Evolutionary conservation across 1,140 invertebrate species (phyloP), one percentile per base, ranked within the genome.

Genomic region (Drosophila punjabiensis): DNA sequence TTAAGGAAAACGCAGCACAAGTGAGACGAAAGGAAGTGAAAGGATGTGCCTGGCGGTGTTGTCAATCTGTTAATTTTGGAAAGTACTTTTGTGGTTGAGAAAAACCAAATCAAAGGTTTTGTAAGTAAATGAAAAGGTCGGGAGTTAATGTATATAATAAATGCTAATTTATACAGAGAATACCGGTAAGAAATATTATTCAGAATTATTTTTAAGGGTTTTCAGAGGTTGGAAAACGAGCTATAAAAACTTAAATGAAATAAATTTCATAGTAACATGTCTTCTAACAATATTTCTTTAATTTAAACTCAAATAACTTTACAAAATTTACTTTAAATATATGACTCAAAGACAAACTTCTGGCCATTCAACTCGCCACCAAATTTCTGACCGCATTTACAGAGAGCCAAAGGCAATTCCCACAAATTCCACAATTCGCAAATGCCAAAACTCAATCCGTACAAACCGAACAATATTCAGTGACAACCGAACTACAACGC

Each of bases 401-500:
- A 3, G 20, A 3, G 20, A 14, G 35, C 63, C 14, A 28, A 16
- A 28, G 20, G 33, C 28, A 45, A 35, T 45, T 33, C 30, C 28
- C 43, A 28, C 37, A 59, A 59, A 58, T 65, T 30, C 48, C 67
- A 71, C 70, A 71, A 35, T 48, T 74, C 30, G 30, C 69, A 50
- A 74, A 52, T 37, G 45, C 55, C 68, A 73, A 71, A 74, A 37
- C 55, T 41, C 55, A 74, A 52, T 61, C 16, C 47, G 18, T 37
- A 52, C 18, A 32, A 39, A 58, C 14, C 43, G 20, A 73, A 61
- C 68, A 71, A 41, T 73, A 63, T 76, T 58, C 45, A 37, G 60
- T 24, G 53, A 77, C 63, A 77, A 61, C 53, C 60, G 50, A 50
- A 69, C 60, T 68, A 71, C 63, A 89, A 64, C 79, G 67, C 47